These are phyloP conservation scores for Tetramorium bicarinatum DNA, from an alignment of 2,888 invertebrate genomes.

Conservation along the genomic window DNA sequence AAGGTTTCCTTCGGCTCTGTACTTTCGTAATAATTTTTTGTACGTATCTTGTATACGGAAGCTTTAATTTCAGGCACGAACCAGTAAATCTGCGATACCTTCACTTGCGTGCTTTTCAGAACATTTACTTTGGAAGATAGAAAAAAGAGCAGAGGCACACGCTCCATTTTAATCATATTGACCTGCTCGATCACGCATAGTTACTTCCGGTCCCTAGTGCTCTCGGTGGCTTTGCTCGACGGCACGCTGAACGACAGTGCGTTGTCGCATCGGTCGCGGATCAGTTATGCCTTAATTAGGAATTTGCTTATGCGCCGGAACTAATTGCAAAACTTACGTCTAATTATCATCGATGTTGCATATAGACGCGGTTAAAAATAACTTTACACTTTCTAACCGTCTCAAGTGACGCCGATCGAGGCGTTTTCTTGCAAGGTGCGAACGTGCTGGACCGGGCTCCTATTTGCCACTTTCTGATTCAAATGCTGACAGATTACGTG, in stretches of 20 bases:
- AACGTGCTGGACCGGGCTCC: slow-evolving; percentile 4
- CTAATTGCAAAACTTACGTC: slow-evolving; percentile 46
- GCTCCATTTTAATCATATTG: slow-evolving; percentile 47
- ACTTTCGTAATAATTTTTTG: slow-evolving; percentile 3
- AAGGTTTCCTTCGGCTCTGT: neutral
- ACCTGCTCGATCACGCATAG: slow-evolving; percentile 1
- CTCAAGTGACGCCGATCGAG: slow-evolving; percentile 25
- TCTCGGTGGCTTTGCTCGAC: neutral
- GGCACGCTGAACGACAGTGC: neutral
- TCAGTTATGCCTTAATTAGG: slow-evolving; percentile 46
- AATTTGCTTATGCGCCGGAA: slow-evolving; percentile 36
- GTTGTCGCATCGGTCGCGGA: slow-evolving; percentile 25
- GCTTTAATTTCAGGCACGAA: neutral
- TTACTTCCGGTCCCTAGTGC: neutral
- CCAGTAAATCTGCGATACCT: neutral
- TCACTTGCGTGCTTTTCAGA: neutral
- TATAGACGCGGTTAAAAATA: slow-evolving; percentile 35
- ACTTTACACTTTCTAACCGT: slow-evolving; percentile 50
- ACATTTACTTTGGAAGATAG: neutral
- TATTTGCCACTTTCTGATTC: slow-evolving; percentile 27
- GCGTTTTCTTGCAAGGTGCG: slow-evolving; percentile 36
- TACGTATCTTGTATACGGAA: neutral
- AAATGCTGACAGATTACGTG: slow-evolving; percentile 26
- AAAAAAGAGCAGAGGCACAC: neutral
- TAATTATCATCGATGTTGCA: slow-evolving; percentile 35